Base-by-base conservation (phyloP, 2,888 invertebrate species). In the Pinctada fucata region DNA sequence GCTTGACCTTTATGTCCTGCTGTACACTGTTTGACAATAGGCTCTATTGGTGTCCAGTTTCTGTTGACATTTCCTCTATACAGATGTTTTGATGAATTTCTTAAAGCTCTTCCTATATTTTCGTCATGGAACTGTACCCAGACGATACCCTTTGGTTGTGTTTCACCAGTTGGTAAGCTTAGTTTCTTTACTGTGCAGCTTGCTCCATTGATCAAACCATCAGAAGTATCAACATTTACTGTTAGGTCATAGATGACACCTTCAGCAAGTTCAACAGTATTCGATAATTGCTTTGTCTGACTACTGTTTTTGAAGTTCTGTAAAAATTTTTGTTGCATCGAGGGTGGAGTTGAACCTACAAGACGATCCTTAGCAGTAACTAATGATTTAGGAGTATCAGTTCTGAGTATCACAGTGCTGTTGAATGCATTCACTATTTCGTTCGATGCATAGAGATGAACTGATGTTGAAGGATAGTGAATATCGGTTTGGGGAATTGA, bases 181-280 rank as follows among this genome's bases (percentile, higher is more conserved):
- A 81, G 75, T 69, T 78, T 71, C 70, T 51, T 78, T 3, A 84
- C 63, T 73, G 68, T 69, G 65, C 84, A 81, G 49, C 79, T 77
- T 8, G 82, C 80, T n/a, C 83, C 85, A 82, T 85, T 85, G 8
- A 80, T 82, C 31, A 84, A 64, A 4, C 84, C 84, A 83, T 83
- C 84, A 45, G 78, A 70, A 52, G 79, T 81, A 64, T 81, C 75
- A 52, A 84, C 10, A 72, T 84, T 84, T 16, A 79, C 64, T 48
- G 75, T 79, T 8, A 82, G 8, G 63, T 82, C 83, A 79, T 78
- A 80, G 49, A 52, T 58, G 16, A 83, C 72, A 31, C 79, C 79
- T 65, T 75, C 70, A 52, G 74, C 71, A 3, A 81, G 63, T 64
- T 69, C 64, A 13, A 81, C 50, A 47, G 66, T 16, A 48, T 69